Conservation (phyloP, 2,888 invertebrate genomes). For the Empis stercorea region DNA sequence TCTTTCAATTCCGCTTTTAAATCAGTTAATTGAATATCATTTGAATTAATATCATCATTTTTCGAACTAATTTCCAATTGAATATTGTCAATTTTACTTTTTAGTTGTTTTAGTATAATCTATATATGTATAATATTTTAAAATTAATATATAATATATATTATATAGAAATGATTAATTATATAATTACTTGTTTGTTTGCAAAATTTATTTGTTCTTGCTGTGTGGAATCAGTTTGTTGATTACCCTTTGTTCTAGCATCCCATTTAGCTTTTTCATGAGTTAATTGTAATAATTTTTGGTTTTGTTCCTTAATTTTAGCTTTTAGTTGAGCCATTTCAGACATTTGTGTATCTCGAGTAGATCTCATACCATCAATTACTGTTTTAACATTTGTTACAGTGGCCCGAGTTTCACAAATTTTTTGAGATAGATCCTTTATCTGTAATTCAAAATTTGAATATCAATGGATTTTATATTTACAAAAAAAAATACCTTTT, state of each 20-base stretch:
- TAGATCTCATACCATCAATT: constrained; percentile 91
- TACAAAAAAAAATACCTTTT: constrained; percentile 27
- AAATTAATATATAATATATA: background rate
- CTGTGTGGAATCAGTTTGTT: constrained; percentile 34
- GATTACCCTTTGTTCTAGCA: constrained; percentile 41
- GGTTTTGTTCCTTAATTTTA: constrained; percentile 73
- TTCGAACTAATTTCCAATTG: constrained; percentile 66
- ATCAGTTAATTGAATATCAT: constrained; percentile 62
- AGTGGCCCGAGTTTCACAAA: constrained; percentile 69
- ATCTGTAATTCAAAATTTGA: constrained; percentile 40
- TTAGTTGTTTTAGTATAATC: constrained; percentile 55
- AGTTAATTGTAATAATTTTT: constrained; percentile 60
- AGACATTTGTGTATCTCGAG: constrained; percentile 80
- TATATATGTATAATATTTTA: constrained; percentile 26
- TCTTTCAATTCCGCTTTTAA: constrained; percentile 52
- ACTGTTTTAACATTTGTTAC: constrained; percentile 85
- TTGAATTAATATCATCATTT: constrained; percentile 67
- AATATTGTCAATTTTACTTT: constrained; percentile 61
- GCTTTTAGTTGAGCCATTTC: constrained; percentile 75
- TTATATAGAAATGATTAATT: constrained; percentile 2
- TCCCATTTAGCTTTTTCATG: constrained; percentile 75
- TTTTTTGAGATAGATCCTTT: constrained; percentile 65
- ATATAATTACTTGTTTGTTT: constrained; percentile 40
- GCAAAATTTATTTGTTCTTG: constrained; percentile 48
- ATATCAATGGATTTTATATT: too few relatives aligned